A percentile compares a stretch with the other conserved stretches of the same genome.
These are phyloP conservation scores for Heliconius congener DNA, from an alignment of 1,140 invertebrate genomes.

Conservation along the genomic window DNA sequence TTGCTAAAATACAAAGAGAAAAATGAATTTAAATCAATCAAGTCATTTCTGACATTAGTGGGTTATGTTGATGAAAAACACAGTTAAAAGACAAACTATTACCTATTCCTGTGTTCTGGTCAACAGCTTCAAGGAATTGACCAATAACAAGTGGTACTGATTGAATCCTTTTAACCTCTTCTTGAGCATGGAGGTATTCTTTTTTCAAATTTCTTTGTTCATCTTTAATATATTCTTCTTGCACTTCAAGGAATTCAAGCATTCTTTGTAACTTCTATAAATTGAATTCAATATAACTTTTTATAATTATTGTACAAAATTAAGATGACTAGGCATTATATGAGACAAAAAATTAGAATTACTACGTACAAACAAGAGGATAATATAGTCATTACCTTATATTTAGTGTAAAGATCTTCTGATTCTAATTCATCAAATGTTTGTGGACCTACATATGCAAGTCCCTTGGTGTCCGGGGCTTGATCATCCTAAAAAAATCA, in stretches of 20 bases:
- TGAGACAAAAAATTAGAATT: background rate
- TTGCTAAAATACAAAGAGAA: too few species aligned
- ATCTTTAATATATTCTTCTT: conserved; percentile 99
- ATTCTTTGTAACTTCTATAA: conserved; percentile 95
- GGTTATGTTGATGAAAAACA: too few species aligned
- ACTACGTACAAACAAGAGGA: background rate
- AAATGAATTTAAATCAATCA: too few species aligned
- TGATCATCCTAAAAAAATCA: conserved; percentile 72
- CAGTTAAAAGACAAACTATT: too few species aligned
- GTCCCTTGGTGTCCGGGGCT: conserved; percentile 69
- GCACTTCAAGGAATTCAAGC: conserved; percentile 97
- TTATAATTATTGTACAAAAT: background rate
- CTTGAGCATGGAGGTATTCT: conserved; percentile 98
- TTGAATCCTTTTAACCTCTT: conserved; percentile 98
- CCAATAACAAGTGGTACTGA: conserved; percentile 98
- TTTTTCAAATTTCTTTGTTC: conserved; percentile 99
- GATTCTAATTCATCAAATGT: conserved; percentile 88
- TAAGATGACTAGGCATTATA: background rate
- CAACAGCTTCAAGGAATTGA: conserved; percentile 98
- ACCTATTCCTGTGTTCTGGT: conserved; percentile 98
- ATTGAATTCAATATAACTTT: background rate
- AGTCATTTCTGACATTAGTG: too few species aligned
- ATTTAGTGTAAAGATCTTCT: conserved; percentile 96
- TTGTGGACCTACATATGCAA: conserved; percentile 66
- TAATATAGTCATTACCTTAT: conserved; percentile 85